These are phyloP conservation scores for Micromesistius poutassou DNA, from an alignment of 2,797 vertebrate species.

Conservation along the genomic window DNA sequence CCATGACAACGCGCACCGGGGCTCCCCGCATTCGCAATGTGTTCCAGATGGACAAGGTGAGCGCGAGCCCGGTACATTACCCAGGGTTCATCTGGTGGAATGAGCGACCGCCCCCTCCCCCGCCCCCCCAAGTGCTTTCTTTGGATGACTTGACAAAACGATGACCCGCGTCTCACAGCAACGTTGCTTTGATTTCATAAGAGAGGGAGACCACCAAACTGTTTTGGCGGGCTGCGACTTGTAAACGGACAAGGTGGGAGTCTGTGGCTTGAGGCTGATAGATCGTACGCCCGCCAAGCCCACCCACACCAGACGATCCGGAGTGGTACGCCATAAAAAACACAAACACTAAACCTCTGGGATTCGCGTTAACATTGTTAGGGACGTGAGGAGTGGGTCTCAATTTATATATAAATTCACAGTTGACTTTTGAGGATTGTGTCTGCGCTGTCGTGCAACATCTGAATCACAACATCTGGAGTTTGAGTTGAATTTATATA, in stretches of 20 bases:
- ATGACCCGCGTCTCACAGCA: constrained; percentile 69
- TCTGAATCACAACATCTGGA: constrained; percentile 35
- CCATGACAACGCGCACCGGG: constrained; percentile 56
- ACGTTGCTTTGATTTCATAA: constrained; percentile 66
- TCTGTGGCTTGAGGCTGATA: constrained; percentile 59
- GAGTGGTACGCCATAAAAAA: constrained; percentile 44
- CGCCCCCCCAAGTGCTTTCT: constrained; percentile 66
- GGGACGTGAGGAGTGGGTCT: constrained; percentile 33
- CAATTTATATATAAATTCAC: constrained; percentile 33
- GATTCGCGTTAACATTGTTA: constrained; percentile 29
- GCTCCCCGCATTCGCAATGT: constrained; percentile 57
- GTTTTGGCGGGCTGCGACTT: constrained; percentile 61
- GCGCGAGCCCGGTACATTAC: constrained; percentile 61
- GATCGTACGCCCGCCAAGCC: constrained; percentile 64
- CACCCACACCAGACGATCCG: constrained; percentile 70
- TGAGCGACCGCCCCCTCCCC: constrained; percentile 64
- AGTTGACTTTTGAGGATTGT: constrained; percentile 28
- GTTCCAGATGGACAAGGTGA: constrained; percentile 71
- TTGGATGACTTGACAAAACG: constrained; percentile 66
- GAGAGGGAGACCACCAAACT: constrained; percentile 60
- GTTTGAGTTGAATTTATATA: constrained; percentile 35
- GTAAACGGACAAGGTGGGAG: constrained; percentile 57
- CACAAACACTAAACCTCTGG: constrained; percentile 30
- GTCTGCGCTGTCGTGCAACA: constrained; percentile 54
- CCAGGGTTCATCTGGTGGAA: constrained; percentile 54